Conservation (phyloP, 1,140 invertebrate species). For the Scaptomyza pallida region DNA sequence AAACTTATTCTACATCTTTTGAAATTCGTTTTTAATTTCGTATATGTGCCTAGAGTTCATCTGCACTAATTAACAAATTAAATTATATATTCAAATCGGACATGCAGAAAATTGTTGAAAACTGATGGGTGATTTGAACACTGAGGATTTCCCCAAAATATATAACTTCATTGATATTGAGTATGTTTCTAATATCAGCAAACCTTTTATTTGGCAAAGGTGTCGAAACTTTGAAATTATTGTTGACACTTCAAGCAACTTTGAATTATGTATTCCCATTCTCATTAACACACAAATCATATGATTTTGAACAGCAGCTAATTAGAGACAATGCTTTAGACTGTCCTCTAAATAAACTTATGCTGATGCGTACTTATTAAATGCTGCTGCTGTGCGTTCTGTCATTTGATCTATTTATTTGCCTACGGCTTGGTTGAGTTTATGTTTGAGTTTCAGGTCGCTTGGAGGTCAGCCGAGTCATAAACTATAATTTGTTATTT, state of each 20-base stretch:
- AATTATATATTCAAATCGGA: no score
- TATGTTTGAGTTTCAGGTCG: constrained; percentile 43
- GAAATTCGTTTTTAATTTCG: no score
- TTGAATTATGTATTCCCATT: neutral
- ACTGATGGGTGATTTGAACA: no score
- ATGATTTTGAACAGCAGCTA: constrained; percentile 17
- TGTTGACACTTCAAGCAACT: neutral
- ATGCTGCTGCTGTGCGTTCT: constrained; percentile 8
- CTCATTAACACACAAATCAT: constrained; percentile 50
- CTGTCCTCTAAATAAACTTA: constrained; percentile 22
- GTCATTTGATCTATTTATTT: constrained; percentile 49
- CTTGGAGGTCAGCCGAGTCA: constrained; percentile 64
- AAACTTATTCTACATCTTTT: no score
- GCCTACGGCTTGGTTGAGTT: constrained; percentile 29
- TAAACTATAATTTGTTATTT: constrained; percentile 75
- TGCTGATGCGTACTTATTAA: constrained; percentile 7
- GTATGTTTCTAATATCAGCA: no score
- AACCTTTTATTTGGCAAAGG: no score
- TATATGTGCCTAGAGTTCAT: no score
- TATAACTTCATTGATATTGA: no score
- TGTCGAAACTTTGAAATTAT: no score
- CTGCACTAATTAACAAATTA: no score
- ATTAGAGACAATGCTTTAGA: constrained; percentile 24
- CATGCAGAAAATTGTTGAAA: no score
- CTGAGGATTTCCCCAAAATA: no score